Evolutionary conservation across 2,888 invertebrate genomes (phyloP).

Genomic region (Eupsilia transversa): DNA sequence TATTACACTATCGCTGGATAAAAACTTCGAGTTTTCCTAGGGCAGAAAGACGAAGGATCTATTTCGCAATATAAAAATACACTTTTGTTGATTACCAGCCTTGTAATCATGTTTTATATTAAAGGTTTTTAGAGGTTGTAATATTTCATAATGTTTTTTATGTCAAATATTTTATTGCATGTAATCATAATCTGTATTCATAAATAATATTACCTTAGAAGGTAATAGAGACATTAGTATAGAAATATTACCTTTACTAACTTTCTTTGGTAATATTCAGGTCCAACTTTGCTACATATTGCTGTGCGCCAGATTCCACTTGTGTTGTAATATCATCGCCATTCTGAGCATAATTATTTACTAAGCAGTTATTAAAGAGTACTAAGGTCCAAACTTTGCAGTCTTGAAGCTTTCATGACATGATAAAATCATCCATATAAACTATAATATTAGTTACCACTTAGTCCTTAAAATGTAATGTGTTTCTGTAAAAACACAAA

Average conservation of each 20-base stretch:
- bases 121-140: not conserved
- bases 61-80: slow-evolving; percentile 4
- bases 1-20: not conserved
- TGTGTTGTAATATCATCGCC: not conserved
- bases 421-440: not conserved
- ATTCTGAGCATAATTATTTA: not conserved
- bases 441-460: not conserved
- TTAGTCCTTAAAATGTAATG: not conserved
- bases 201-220: not conserved
- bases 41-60: not conserved
- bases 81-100: slow-evolving; percentile 13
- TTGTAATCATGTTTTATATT: not conserved
- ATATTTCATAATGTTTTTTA: not conserved
- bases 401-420: not conserved
- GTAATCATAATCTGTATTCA: not conserved
- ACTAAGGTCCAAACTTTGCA: not conserved
- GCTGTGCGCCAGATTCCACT: not conserved
- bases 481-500: not conserved
- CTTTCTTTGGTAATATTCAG: not conserved
- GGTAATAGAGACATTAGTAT: not conserved
- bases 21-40: slow-evolving; percentile 8
- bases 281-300: not conserved
- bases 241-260: not conserved
- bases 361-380: not conserved
- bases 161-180: not conserved